Evolutionary conservation across 2,888 invertebrate genomes (phyloP).

Genomic region (Amphiduros pacificus): DNA sequence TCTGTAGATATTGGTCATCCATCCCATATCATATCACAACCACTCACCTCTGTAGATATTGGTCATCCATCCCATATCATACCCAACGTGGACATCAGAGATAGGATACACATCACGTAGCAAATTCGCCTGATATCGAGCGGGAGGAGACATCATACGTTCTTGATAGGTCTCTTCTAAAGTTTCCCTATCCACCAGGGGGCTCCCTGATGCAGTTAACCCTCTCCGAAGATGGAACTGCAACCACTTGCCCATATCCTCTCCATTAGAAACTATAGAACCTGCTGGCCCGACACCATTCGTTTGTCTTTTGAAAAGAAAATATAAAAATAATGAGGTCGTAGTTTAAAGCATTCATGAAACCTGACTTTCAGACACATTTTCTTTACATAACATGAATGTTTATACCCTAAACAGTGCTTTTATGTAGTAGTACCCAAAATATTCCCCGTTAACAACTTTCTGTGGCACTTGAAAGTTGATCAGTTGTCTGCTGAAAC

Average conservation of each 20-base stretch:
- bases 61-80: slow-evolving; percentile 43
- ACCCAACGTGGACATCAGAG: slow-evolving; percentile 28
- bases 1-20: slow-evolving; percentile 40
- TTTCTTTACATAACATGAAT: too few relatives aligned
- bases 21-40: slow-evolving; percentile 39
- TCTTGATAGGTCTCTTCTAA: slow-evolving; percentile 25
- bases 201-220: slow-evolving; percentile 18
- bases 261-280: slow-evolving; percentile 39
- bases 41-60: slow-evolving; percentile 39
- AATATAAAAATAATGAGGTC: too few relatives aligned
- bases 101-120: slow-evolving; percentile 32
- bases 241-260: slow-evolving; percentile 49
- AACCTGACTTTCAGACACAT: too few relatives aligned
- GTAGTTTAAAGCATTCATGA: too few relatives aligned
- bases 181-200: slow-evolving; percentile 18
- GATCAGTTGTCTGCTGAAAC: too few relatives aligned
- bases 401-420: too few relatives aligned
- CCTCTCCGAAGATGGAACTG: slow-evolving; percentile 35
- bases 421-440: too few relatives aligned
- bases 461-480: too few relatives aligned
- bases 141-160: slow-evolving; percentile 14
- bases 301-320: slow-evolving; percentile 24
- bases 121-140: slow-evolving; percentile 13
- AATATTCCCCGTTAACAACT: too few relatives aligned
- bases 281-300: slow-evolving; percentile 38